Conservation (phyloP, 2,113 vertebrate species). For the Paraplagusia blochii region DNA sequence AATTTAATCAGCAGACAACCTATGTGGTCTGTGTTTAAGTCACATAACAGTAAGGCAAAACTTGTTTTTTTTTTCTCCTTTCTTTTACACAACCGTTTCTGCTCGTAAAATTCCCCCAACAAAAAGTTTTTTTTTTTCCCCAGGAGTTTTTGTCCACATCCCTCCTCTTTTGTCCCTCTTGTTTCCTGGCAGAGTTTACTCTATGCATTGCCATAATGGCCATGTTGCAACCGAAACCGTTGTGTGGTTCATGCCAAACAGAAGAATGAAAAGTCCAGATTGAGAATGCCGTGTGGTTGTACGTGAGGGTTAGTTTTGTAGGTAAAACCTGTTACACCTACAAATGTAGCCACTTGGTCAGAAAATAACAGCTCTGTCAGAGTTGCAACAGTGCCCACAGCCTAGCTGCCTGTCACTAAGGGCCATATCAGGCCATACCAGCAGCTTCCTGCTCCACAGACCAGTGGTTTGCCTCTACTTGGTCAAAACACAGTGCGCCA, state of each 20-base stretch:
- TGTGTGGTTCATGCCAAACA: conserved; percentile 8
- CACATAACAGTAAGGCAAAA: not conserved
- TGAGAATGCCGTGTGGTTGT: conserved; percentile 1
- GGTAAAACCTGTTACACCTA: conserved; percentile 8
- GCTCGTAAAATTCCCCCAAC: not conserved
- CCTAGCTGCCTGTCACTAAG: conserved; percentile 50
- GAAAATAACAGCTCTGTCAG: conserved; percentile 31
- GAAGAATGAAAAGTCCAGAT: not conserved
- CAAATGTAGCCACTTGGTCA: conserved; percentile 16
- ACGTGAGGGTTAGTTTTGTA: conserved; percentile 4
- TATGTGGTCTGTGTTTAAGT: not conserved
- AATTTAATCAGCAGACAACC: not conserved
- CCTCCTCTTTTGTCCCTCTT: conserved; percentile 1
- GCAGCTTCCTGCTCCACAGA: conserved; percentile 61
- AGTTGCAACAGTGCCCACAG: conserved; percentile 47
- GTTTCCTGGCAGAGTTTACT: conserved; percentile 22
- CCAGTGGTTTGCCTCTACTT: conserved; percentile 74
- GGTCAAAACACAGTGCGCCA: conserved; percentile 71
- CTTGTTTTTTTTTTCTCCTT: not conserved
- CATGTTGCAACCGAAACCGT: conserved; percentile 10
- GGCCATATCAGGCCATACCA: conserved; percentile 72
- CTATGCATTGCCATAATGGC: conserved; percentile 16
- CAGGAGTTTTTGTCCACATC: not conserved
- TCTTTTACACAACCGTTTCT: not conserved
- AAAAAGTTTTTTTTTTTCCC: conserved; percentile 5